Evolutionary conservation across 2,888 invertebrate species (phyloP).

Genomic region (Hofmannophila pseudospretella): DNA sequence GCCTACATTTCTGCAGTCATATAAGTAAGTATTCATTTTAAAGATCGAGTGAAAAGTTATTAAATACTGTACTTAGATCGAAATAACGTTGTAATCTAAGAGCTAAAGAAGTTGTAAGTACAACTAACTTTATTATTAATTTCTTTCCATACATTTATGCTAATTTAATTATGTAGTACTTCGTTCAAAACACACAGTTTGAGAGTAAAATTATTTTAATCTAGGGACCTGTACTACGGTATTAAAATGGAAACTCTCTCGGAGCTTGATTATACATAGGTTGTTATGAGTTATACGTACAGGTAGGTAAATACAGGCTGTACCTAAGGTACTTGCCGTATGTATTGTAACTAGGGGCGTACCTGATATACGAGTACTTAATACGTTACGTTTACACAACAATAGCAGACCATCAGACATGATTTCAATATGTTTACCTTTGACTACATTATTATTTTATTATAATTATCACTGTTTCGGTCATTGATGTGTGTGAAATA

Average conservation of each 20-base stretch:
- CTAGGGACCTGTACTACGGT: not conserved
- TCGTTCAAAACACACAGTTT: constrained; percentile 19
- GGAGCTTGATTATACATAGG: constrained; percentile 6
- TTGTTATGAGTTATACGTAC: constrained; percentile 10
- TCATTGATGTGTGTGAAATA: no score
- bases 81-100: not conserved
- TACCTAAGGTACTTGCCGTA: no score
- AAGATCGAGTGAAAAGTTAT: not conserved
- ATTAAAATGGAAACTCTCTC: not conserved
- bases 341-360: no score
- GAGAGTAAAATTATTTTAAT: constrained; percentile 1
- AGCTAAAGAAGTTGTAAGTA: not conserved
- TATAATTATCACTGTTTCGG: no score
- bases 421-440: no score
- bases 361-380: no score
- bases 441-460: no score
- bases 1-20: no score
- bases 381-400: no score
- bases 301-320: not conserved
- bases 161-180: constrained; percentile 23
- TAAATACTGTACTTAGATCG: not conserved
- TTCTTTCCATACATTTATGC: constrained; percentile 16
- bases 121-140: not conserved
- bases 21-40: not conserved
- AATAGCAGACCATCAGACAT: no score